Evolutionary conservation across 2,113 vertebrate genomes (phyloP).

Genomic region (Heterocephalus glaber): DNA sequence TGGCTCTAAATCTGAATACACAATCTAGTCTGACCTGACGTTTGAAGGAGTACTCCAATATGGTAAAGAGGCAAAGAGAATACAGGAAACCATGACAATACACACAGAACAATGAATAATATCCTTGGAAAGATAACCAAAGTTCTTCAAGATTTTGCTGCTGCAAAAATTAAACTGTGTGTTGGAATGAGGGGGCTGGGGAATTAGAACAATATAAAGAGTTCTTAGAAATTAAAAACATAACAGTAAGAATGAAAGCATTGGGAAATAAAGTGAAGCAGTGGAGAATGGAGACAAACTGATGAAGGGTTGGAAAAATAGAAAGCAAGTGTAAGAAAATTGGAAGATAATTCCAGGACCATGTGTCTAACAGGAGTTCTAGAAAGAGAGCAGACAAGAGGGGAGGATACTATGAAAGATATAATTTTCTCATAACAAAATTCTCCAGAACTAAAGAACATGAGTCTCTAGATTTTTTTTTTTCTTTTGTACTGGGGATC

Average conservation of each 20-base stretch:
- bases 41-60: conserved; percentile 10
- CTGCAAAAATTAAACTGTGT: background rate
- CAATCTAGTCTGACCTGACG: background rate
- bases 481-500: no score
- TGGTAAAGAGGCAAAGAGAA: background rate
- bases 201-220: background rate
- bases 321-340: background rate
- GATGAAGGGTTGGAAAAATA: background rate
- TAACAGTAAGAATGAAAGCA: background rate
- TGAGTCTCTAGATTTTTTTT: background rate
- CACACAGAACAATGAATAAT: background rate
- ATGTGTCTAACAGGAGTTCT: background rate
- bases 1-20: background rate
- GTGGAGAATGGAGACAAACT: background rate
- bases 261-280: conserved; percentile 27
- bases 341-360: background rate
- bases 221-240: background rate
- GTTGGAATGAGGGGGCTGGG: background rate
- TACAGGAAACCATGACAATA: background rate
- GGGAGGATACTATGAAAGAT: background rate
- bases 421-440: conserved; percentile 8
- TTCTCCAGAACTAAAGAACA: background rate
- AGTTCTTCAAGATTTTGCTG: background rate
- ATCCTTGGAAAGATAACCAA: background rate
- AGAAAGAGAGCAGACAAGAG: background rate